Percentiles rank a stretch among this genome's conserved stretches.
phyloP scores from a whole-genome alignment of 1,140 invertebrate species.

The Dendroctonus valens region DNA sequence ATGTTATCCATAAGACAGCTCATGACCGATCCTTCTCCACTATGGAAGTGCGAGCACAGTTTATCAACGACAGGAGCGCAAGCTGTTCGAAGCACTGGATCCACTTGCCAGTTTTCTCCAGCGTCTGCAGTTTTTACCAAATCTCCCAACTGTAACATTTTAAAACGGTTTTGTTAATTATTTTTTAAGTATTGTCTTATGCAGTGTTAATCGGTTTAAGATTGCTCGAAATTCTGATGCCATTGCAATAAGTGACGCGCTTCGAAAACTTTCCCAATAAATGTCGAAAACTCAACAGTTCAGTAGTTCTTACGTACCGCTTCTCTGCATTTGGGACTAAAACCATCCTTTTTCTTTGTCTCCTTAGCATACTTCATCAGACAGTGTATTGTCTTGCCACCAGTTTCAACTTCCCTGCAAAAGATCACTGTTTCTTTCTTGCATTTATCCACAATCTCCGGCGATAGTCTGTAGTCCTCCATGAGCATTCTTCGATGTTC shows the following conservation, averaged over 20 bases:
- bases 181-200: no score
- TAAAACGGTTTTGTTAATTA: no score
- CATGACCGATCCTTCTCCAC: slow-evolving; percentile 78
- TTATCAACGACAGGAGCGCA: slow-evolving; percentile 80
- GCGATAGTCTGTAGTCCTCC: slow-evolving; percentile 89
- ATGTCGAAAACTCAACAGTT: background rate
- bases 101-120: slow-evolving; percentile 88
- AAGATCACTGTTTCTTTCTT: slow-evolving; percentile 78
- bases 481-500: slow-evolving; percentile 88
- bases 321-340: slow-evolving; percentile 67
- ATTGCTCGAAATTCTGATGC: background rate
- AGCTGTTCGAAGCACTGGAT: slow-evolving; percentile 82
- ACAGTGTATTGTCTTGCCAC: slow-evolving; percentile 92
- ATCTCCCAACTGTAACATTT: slow-evolving; percentile 64
- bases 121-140: slow-evolving; percentile 79
- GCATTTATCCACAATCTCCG: slow-evolving; percentile 88
- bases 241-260: no score
- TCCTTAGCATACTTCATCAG: slow-evolving; percentile 85
- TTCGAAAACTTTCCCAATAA: background rate
- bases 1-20: slow-evolving; percentile 88
- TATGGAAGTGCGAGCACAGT: slow-evolving; percentile 65
- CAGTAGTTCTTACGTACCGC: slow-evolving; percentile 54
- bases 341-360: slow-evolving; percentile 59
- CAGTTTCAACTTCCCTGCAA: slow-evolving; percentile 67
- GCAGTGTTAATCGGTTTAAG: background rate